Evolutionary conservation across 2,888 invertebrate genomes (phyloP), one percentile per base, ranked within the genome.

Genomic region (Lithophane leautieri): DNA sequence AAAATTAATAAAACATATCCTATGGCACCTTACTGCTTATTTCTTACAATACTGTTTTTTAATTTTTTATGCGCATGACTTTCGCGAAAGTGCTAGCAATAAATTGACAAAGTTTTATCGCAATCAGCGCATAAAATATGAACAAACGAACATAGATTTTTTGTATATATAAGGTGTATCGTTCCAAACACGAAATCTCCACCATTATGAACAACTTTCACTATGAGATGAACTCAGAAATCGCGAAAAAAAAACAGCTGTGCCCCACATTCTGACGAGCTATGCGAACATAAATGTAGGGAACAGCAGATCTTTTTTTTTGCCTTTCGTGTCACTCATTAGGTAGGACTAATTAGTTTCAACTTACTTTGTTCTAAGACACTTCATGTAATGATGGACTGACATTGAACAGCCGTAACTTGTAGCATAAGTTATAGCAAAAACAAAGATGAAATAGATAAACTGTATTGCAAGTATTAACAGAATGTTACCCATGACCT

Each of bases 401-500:
- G 44, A 8, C 25, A 44, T 42, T 54, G 11, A 28, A 16, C 16
- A 42, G 25, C 40, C 25, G 16, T 11, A 42, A 25, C n/a, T 25
- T 19, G 16, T n/a, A 19, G 56, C 16, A 12, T 19, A 12, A 34
- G 2, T 11, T 71, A 58, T 28, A 8, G 73, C 14, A 25, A 19
- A 34, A 56, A 28, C 16, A 54, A 40, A 22, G 22, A 28, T 28
- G 44, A 11, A 50, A 78, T 47, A 12, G 28, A 25, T 42, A 50
- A 22, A 19, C n/a, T 28, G 2, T n/a, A 12, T 58, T 28, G 19
- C 1, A 50, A 58, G 12, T 70, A 42, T 28, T 79, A 76, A 42
- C 28, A 79, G 11, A 42, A 50, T 50, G 19, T 34, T 16, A 44
- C 16, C 34, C 22, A 22, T 52, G 76, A 60, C 58, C 60, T 79